phyloP scores from a whole-genome alignment of 1,140 invertebrate species.

The Saxidomus purpurata region DNA sequence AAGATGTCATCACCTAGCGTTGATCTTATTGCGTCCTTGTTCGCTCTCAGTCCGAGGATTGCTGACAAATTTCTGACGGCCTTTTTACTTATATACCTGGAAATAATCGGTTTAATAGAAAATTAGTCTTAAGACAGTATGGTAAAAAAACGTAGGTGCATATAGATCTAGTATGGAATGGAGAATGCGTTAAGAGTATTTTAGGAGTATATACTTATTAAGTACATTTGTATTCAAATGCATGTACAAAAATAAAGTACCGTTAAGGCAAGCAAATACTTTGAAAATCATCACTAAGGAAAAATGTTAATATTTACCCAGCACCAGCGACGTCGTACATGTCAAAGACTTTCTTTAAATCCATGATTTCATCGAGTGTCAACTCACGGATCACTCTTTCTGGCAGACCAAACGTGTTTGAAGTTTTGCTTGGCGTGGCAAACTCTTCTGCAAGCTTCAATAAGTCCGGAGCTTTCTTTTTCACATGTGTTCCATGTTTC shows the following conservation, averaged over 20 bases:
- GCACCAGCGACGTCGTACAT: slow-evolving; percentile 61
- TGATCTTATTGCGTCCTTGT: slow-evolving; percentile 69
- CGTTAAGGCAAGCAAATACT: too few relatives aligned
- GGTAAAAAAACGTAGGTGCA: too few relatives aligned
- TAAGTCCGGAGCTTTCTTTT: slow-evolving; percentile 49
- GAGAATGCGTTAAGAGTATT: too few relatives aligned
- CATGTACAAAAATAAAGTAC: too few relatives aligned
- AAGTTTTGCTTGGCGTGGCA: slow-evolving; percentile 15
- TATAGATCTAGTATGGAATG: too few relatives aligned
- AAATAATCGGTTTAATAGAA: too few relatives aligned
- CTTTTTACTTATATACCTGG: slow-evolving; percentile 74
- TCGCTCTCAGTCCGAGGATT: slow-evolving; percentile 75
- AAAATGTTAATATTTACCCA: too few relatives aligned
- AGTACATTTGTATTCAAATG: too few relatives aligned
- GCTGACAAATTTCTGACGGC: slow-evolving; percentile 73
- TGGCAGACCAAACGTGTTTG: slow-evolving; percentile 36
- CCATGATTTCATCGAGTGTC: slow-evolving; percentile 59
- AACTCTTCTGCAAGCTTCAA: slow-evolving; percentile 56
- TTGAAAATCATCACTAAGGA: too few relatives aligned
- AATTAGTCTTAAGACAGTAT: too few relatives aligned
- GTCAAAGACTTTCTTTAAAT: slow-evolving; percentile 62
- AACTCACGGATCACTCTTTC: slow-evolving; percentile 43
- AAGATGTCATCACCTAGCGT: slow-evolving; percentile 73
- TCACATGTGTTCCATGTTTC: slow-evolving; percentile 45
- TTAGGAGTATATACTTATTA: too few relatives aligned